phyloP scores from a whole-genome alignment of 2,888 invertebrate genomes.

The Zeuzera pyrina region DNA sequence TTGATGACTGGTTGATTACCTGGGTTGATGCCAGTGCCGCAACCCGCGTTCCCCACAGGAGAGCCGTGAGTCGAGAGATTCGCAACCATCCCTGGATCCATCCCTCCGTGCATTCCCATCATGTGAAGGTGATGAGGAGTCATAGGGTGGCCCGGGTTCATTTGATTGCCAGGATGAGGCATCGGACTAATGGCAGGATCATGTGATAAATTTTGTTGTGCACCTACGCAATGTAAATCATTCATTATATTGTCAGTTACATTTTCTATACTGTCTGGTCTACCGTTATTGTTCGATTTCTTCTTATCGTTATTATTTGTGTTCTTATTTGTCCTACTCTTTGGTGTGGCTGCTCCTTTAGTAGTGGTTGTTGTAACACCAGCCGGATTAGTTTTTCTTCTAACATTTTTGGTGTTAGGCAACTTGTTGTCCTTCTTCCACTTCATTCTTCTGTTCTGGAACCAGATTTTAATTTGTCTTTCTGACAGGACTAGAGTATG shows the following conservation, averaged over 20 bases:
- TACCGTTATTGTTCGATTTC: slow-evolving; percentile 66
- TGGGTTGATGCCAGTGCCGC: slow-evolving; percentile 54
- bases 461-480: slow-evolving; percentile 91
- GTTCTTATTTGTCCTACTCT: slow-evolving; percentile 77
- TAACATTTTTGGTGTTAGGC: slow-evolving; percentile 85
- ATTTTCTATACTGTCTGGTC: slow-evolving; percentile 78
- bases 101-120: slow-evolving; percentile 60
- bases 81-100: slow-evolving; percentile 66
- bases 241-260: slow-evolving; percentile 75
- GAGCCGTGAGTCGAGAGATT: slow-evolving; percentile 68
- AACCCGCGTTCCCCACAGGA: slow-evolving; percentile 65
- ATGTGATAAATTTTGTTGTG: slow-evolving; percentile 60
- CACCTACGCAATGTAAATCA: slow-evolving; percentile 73
- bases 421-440: slow-evolving; percentile 87
- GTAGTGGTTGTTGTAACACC: slow-evolving; percentile 76
- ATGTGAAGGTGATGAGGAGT: slow-evolving; percentile 66
- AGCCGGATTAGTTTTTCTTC: slow-evolving; percentile 84
- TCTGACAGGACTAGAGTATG: slow-evolving; percentile 95
- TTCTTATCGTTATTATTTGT: slow-evolving; percentile 71
- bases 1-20: slow-evolving; percentile 78
- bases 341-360: slow-evolving; percentile 74
- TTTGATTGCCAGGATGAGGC: slow-evolving; percentile 57
- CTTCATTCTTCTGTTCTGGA: slow-evolving; percentile 88
- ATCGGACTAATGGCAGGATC: slow-evolving; percentile 68
- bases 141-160: slow-evolving; percentile 70